Evolutionary conservation across 2,797 vertebrate species (phyloP).

Genomic region (Ara ararauna): DNA sequence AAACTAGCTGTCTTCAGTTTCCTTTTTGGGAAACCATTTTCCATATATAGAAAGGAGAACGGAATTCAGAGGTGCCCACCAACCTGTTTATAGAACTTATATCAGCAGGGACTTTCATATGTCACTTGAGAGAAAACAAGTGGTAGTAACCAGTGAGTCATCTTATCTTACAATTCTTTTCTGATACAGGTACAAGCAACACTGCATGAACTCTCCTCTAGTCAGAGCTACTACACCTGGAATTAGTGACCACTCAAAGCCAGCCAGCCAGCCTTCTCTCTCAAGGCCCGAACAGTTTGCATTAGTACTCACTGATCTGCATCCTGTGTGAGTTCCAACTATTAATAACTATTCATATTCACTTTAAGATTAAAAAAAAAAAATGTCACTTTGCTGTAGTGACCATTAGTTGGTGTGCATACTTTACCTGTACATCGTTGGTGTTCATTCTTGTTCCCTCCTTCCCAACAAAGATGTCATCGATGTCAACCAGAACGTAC

Average conservation of each 20-base stretch:
- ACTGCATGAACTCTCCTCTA: neutral
- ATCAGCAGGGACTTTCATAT: neutral
- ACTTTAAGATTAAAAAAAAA: neutral
- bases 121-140: neutral
- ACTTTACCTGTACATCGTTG: conserved; percentile 94
- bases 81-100: neutral
- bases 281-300: neutral
- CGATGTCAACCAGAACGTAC: conserved; percentile 95
- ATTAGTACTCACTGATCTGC: neutral
- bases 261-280: neutral
- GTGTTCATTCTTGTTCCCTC: conserved; percentile 96
- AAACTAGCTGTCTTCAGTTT: neutral
- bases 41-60: neutral
- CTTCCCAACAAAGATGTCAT: conserved; percentile 98
- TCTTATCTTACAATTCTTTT: neutral
- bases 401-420: neutral
- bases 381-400: neutral
- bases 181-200: neutral
- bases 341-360: neutral
- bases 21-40: neutral
- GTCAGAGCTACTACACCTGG: neutral
- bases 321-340: neutral
- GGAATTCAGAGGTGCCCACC: neutral
- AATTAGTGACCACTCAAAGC: neutral
- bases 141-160: neutral